Evolutionary conservation across 2,113 vertebrate species (phyloP).

Genomic region (Tonatia bakeri): DNA sequence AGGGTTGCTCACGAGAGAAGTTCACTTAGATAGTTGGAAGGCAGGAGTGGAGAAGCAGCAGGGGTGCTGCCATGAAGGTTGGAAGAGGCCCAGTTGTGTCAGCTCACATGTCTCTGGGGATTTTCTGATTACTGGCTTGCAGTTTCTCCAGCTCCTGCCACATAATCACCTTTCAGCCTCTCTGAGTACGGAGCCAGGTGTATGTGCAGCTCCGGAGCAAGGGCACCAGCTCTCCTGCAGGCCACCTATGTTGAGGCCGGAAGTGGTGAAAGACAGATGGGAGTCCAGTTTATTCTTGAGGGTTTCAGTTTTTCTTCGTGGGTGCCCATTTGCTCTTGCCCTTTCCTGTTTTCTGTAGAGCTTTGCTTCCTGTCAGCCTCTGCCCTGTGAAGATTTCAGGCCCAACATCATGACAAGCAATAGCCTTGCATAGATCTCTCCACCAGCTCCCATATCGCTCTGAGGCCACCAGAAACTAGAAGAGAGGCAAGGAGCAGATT

Average conservation of each 20-base stretch:
- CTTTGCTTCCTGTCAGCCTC: background rate
- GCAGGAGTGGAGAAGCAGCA: background rate
- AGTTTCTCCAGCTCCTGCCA: background rate
- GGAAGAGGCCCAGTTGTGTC: rapidly evolving
- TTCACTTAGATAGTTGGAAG: background rate
- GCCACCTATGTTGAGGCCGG: background rate
- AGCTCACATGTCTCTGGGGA: background rate
- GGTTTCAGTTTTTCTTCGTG: background rate
- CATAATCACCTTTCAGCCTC: background rate
- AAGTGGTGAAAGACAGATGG: background rate
- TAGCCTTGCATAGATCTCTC: background rate
- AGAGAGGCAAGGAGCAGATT: background rate
- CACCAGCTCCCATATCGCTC: too few species aligned
- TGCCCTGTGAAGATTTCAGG: background rate
- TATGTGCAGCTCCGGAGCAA: background rate
- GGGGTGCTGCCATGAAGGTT: background rate
- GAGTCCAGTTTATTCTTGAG: background rate
- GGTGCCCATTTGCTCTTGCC: background rate
- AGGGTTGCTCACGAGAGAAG: background rate
- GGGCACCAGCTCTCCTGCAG: background rate
- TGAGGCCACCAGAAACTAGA: background rate
- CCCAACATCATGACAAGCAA: background rate
- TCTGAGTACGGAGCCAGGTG: background rate
- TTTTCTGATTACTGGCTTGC: background rate
- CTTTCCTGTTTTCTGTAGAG: background rate